Evolutionary conservation across 2,797 vertebrate species (phyloP), one percentile per base, ranked within the genome.

Genomic region (Staurois parvus): DNA sequence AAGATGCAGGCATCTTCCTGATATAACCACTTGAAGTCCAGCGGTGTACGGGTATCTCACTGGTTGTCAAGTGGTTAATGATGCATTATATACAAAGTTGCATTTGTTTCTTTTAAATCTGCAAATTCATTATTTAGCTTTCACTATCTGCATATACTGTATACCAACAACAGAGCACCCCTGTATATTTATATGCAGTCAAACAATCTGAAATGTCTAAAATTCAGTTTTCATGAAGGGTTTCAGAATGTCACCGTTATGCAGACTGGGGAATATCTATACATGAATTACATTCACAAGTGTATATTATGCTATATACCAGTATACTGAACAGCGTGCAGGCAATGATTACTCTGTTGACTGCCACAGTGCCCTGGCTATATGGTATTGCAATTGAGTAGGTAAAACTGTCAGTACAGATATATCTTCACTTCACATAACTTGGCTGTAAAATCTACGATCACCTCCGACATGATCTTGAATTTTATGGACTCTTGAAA

Each of bases 401-500:
- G 67, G 52, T 82, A 82, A 86, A 86, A 52, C 79, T 86, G 85
- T 86, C 85, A 86, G 73, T 34, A 64, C 56, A 83, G 67, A 86
- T 86, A 81, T 81, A 77, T 82, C 73, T 82, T 64, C 37, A 42
- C 85, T 52, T 82, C 81, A 83, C 74, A 77, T 86, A 86, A 83
- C 79, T 29, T 78, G 79, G 79, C 79, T 86, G 74, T 86, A 86
- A 86, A 86, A 86, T 77, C 79, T 72, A 72, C 64, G 48, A 76
- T 86, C 79, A 86, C 79, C 79, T 82, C 79, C 56, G 73, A 86
- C 72, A 66, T 72, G 85, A 86, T 83, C 79, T 82, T 78, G 79
- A 70, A 48, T 86, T 86, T 86, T 86, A 86, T 86, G 68, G 66
- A 82, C 79, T 86, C 74, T 66, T 82, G 82, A 86, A 70, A 73